Percentiles rank a stretch among this genome's conserved stretches.
Conservation (phyloP, 2,888 invertebrate species). For the Deladenus siricidicola region DNA sequence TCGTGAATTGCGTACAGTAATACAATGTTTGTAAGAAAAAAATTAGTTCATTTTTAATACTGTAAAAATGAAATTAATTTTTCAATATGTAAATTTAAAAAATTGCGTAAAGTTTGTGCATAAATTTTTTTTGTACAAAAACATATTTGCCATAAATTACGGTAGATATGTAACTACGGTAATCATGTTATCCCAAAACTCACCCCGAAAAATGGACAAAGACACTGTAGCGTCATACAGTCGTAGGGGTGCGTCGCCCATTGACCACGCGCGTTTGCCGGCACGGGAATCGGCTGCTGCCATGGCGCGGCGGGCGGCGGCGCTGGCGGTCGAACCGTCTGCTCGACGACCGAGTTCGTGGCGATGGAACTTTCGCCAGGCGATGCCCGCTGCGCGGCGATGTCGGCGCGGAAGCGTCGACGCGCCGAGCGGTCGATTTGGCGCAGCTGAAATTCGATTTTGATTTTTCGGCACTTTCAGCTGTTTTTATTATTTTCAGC, state of each 20-base stretch:
- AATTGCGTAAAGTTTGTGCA: neutral
- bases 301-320: slow-evolving; percentile 43
- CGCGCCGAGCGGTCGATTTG: slow-evolving; percentile 25
- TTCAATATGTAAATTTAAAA: neutral
- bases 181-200: slow-evolving; percentile 1
- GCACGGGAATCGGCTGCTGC: slow-evolving; percentile 51
- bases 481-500: too few relatives aligned
- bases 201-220: slow-evolving; percentile 51
- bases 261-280: slow-evolving; percentile 47
- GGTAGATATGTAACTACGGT: too few relatives aligned
- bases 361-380: neutral
- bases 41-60: too few relatives aligned
- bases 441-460: slow-evolving; percentile 23
- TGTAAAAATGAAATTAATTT: too few relatives aligned
- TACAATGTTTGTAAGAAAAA: neutral
- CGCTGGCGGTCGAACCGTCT: slow-evolving; percentile 22
- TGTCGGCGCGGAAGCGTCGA: neutral
- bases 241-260: slow-evolving; percentile 51
- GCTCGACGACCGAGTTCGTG: neutral
- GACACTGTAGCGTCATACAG: slow-evolving; percentile 52
- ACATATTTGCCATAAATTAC: too few relatives aligned
- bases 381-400: slow-evolving; percentile 3
- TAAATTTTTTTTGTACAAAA: neutral
- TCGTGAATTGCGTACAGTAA: neutral
- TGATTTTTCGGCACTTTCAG: too few relatives aligned